Base-by-base conservation (phyloP, 2,888 invertebrate species). In the Dendrolimus pini region DNA sequence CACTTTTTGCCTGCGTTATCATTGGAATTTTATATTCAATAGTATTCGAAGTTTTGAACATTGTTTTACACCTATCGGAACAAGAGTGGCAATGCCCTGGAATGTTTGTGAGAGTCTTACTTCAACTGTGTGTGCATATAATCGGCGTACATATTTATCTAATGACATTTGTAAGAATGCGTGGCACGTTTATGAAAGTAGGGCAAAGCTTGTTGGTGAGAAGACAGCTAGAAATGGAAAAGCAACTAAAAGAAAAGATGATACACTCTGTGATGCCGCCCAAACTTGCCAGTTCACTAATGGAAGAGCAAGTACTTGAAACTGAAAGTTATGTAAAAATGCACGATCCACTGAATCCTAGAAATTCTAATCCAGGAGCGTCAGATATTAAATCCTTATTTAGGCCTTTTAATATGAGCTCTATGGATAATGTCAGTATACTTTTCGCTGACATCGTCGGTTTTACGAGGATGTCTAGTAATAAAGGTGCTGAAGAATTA, bases 231-330 rank as follows among this genome's bases (percentile, higher is more conserved):
- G 97, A 98, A 84, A 94, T 96, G 92, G 99, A 99, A 80, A 98
- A 97, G 72, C 96, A 96, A 76, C 91, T 98, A 54, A 98, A 98
- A 81, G 98, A 98, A 81, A 97, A 98, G 81, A 98, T 99, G 98
- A 98, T 98, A 70, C 96, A 96, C 79, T 98, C 98, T 41, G 96
- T 99, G 60, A 99, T 99, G 99, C 99, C 99, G 9, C 97, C 97
- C 0, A 96, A 95, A 76, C 96, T 98, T 1, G 97, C 98, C 2
- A 93, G 94, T 67, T 96, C 96, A 95, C 80, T 97, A 57, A 93
- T 97, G 91, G 94, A 94, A 63, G 96, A 96, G 74, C 93, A 95
- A 71, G 92, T 93, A 62, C 85, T 93, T 58, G 93, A 93, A 63
- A 78, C 86, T 41, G 91, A 93, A 59, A 92, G 92, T 62, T 87